Percentiles rank a stretch among this genome's conserved stretches.
Evolutionary conservation across 2,797 vertebrate genomes (phyloP).

Genomic region (Myotis findleyi): DNA sequence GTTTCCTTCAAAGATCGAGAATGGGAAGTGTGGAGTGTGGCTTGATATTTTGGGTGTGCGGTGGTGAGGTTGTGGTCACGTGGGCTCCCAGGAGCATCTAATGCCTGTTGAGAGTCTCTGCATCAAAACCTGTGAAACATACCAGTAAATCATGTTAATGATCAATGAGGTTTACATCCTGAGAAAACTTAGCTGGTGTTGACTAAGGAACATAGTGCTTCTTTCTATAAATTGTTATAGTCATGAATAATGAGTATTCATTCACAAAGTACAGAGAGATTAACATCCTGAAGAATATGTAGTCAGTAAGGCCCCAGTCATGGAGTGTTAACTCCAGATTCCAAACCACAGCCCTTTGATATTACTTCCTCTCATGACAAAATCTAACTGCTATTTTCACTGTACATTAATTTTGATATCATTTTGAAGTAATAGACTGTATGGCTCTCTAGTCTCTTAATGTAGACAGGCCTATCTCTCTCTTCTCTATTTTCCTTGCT

Average conservation of each 20-base stretch:
- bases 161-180: background rate
- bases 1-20: background rate
- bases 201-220: background rate
- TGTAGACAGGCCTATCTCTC: constrained; percentile 70
- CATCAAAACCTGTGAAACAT: background rate
- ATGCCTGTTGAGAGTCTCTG: background rate
- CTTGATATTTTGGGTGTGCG: background rate
- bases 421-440: constrained; percentile 67
- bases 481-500: background rate
- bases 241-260: background rate
- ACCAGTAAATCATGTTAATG: background rate
- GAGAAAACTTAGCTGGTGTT: background rate
- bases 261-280: background rate
- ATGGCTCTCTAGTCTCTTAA: constrained; percentile 9
- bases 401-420: constrained; percentile 69
- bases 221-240: background rate
- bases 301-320: background rate
- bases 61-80: background rate
- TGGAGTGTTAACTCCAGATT: constrained; percentile 51
- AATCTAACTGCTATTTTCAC: constrained; percentile 74
- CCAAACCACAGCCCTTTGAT: constrained; percentile 34
- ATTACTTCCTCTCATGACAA: constrained; percentile 16
- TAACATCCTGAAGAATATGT: background rate
- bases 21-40: background rate
- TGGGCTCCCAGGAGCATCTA: background rate